Conservation (phyloP, 1,140 invertebrate genomes). For the Samia ricini region DNA sequence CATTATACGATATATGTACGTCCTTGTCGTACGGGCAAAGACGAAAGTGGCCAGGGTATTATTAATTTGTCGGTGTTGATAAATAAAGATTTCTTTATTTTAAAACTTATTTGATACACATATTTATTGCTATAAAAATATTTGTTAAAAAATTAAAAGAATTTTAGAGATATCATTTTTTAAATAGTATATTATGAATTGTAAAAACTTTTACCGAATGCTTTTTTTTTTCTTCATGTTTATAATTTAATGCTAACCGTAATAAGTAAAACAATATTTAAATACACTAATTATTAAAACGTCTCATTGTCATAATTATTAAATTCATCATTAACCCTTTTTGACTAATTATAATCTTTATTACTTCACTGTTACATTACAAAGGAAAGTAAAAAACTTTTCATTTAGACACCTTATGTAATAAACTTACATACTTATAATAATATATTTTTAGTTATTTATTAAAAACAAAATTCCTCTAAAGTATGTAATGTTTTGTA, state of each 20-base stretch:
- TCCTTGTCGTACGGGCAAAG: constrained; percentile 30
- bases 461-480: too few species aligned
- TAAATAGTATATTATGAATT: too few species aligned
- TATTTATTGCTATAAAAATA: too few species aligned
- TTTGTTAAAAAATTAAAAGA: too few species aligned
- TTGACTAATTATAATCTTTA: neutral
- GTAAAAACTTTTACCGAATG: too few species aligned
- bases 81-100: too few species aligned
- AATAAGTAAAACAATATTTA: neutral
- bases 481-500: too few species aligned
- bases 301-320: neutral
- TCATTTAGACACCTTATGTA: neutral
- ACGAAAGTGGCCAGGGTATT: neutral
- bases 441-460: too few species aligned
- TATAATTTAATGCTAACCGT: neutral
- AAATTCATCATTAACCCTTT: neutral
- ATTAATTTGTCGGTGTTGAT: too few species aligned
- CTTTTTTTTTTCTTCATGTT: neutral
- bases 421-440: too few species aligned
- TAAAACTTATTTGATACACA: too few species aligned
- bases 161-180: too few species aligned
- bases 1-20: constrained; percentile 10
- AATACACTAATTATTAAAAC: neutral
- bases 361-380: neutral
- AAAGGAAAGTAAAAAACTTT: neutral